Conservation (phyloP, 2,113 vertebrate species). For the Nanorana parkeri region DNA sequence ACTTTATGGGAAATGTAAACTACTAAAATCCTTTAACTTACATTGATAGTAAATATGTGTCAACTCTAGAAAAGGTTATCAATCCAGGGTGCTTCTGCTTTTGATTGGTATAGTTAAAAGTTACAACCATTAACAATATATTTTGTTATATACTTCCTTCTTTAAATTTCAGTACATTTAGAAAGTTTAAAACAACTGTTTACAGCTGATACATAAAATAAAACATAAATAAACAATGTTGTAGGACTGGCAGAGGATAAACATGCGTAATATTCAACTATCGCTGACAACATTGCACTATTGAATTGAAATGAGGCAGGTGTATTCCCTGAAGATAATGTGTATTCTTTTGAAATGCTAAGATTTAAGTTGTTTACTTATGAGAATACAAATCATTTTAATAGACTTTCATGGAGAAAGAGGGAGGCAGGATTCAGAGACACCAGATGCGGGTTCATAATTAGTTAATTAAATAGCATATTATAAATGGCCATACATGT, state of each 20-base stretch:
- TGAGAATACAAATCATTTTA: constrained; percentile 46
- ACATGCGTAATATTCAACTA: constrained; percentile 1
- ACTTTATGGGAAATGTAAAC: no score
- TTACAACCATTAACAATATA: no score
- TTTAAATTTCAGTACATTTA: neutral
- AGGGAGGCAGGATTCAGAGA: constrained; percentile 12
- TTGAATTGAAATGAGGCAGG: constrained; percentile 33
- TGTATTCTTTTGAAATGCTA: constrained; percentile 24
- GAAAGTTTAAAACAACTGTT: neutral
- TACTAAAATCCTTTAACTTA: no score
- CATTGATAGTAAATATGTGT: no score
- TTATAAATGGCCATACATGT: constrained; percentile 47
- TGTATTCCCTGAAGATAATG: constrained; percentile 29
- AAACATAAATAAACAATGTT: neutral
- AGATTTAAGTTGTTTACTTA: constrained; percentile 43
- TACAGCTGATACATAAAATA: constrained; percentile 13
- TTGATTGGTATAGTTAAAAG: no score
- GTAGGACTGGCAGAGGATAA: neutral
- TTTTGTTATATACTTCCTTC: neutral
- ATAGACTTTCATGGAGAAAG: constrained; percentile 33
- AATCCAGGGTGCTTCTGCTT: no score
- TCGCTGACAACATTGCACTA: constrained; percentile 16
- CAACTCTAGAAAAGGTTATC: no score
- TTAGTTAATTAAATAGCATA: constrained; percentile 48
- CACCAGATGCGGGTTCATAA: constrained; percentile 48